phyloP scores from a whole-genome alignment of 1,140 invertebrate genomes.

The Vanessa tameamea region DNA sequence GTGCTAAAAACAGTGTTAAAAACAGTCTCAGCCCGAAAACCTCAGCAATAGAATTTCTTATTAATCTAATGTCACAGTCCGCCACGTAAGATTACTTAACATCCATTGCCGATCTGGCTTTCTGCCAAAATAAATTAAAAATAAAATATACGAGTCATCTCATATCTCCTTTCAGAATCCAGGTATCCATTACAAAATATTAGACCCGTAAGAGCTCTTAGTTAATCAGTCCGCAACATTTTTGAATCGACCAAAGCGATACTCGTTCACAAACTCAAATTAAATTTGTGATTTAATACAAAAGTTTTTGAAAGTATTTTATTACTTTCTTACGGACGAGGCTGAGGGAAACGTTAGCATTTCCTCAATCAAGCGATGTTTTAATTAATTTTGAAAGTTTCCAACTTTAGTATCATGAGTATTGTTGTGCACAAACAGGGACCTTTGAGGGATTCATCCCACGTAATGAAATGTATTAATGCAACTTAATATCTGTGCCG shows the following conservation, averaged over 20 bases:
- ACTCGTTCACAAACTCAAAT: constrained; percentile 31
- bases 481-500: neutral
- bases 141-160: too few relatives aligned
- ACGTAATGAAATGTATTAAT: neutral
- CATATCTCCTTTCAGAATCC: too few relatives aligned
- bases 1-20: too few relatives aligned
- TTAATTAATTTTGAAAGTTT: constrained; percentile 37
- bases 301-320: constrained; percentile 35
- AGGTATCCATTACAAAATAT: too few relatives aligned
- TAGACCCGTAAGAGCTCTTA: neutral
- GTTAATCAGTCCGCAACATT: neutral
- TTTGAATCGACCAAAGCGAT: constrained; percentile 1
- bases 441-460: neutral
- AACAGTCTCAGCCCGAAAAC: too few relatives aligned
- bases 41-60: too few relatives aligned
- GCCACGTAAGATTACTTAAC: too few relatives aligned
- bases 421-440: constrained; percentile 9
- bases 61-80: too few relatives aligned
- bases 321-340: constrained; percentile 23
- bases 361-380: constrained; percentile 36
- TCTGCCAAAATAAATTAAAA: too few relatives aligned
- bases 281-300: constrained; percentile 35
- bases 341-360: constrained; percentile 20
- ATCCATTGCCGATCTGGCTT: too few relatives aligned
- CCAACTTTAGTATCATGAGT: constrained; percentile 15